Evolutionary conservation across 2,113 vertebrate genomes (phyloP).

Genomic region (Jacana jacana): DNA sequence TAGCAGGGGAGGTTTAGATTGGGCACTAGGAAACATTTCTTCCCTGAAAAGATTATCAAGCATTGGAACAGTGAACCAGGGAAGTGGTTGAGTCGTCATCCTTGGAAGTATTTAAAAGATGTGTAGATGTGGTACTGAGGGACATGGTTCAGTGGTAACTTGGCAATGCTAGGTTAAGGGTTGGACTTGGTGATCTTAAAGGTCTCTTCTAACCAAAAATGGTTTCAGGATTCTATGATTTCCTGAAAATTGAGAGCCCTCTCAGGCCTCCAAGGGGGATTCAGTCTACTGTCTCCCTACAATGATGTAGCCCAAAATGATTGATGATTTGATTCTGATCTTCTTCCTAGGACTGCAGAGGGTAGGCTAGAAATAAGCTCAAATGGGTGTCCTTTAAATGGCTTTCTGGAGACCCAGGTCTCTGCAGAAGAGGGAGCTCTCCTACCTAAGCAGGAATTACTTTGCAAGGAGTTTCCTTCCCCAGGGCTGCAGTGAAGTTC

Average conservation of each 20-base stretch:
- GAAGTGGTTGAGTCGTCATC: not conserved
- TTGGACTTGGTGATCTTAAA: not conserved
- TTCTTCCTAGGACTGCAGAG: not conserved
- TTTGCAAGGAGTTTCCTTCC: not conserved
- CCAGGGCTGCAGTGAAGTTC: not conserved
- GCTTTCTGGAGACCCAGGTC: not conserved
- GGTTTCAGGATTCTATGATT: not conserved
- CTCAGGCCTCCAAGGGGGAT: not conserved
- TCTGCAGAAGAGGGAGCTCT: not conserved
- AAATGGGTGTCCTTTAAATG: not conserved
- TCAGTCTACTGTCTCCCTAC: not conserved
- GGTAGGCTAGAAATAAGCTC: not conserved
- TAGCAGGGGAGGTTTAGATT: not conserved
- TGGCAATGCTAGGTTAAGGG: not conserved
- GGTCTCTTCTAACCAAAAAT: not conserved
- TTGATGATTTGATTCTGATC: not conserved
- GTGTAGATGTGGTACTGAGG: not conserved
- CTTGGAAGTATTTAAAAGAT: not conserved
- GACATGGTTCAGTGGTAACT: not conserved
- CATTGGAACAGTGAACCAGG: not conserved
- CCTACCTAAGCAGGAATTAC: not conserved
- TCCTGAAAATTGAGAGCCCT: not conserved
- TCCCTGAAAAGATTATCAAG: not conserved
- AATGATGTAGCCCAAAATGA: not conserved
- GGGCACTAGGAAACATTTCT: not conserved